Percentiles rank a stretch among this genome's conserved stretches.
Conservation (phyloP, 2,113 vertebrate species). For the Castor canadensis region DNA sequence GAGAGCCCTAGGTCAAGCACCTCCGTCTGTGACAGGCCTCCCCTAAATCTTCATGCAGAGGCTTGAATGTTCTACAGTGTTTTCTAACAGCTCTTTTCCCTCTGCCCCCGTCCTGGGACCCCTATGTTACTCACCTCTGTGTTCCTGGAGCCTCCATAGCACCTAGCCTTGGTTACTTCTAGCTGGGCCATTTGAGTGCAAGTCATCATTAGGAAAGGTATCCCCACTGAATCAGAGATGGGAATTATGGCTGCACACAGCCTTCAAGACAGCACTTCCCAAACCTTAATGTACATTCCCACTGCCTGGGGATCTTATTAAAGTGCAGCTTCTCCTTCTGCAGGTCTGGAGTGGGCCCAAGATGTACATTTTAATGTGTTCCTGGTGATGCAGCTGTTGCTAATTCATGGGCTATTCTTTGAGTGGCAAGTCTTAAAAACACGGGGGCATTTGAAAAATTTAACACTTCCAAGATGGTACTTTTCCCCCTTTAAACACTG, state of each 20-base stretch:
- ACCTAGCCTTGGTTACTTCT: neutral
- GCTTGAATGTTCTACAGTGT: neutral
- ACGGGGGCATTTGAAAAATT: neutral
- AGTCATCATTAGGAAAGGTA: neutral
- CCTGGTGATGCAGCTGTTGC: neutral
- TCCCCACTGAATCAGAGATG: accelerated
- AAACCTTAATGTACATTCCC: accelerated
- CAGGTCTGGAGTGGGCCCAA: neutral
- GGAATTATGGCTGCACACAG: accelerated
- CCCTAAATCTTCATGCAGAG: neutral
- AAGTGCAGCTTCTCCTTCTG: neutral
- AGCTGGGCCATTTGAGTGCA: neutral
- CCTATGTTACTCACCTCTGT: neutral
- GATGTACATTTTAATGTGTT: neutral
- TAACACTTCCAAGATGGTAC: neutral
- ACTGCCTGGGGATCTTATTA: neutral
- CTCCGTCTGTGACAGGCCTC: neutral
- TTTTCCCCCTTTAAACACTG: neutral
- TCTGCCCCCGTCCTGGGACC: neutral
- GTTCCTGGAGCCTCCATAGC: neutral
- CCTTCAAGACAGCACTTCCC: neutral
- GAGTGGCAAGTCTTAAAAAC: neutral
- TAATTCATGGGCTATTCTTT: neutral
- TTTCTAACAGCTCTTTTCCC: neutral
- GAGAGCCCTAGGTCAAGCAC: neutral